Evolutionary conservation across 2,888 invertebrate genomes (phyloP).

Genomic region (Diploptera punctata): DNA sequence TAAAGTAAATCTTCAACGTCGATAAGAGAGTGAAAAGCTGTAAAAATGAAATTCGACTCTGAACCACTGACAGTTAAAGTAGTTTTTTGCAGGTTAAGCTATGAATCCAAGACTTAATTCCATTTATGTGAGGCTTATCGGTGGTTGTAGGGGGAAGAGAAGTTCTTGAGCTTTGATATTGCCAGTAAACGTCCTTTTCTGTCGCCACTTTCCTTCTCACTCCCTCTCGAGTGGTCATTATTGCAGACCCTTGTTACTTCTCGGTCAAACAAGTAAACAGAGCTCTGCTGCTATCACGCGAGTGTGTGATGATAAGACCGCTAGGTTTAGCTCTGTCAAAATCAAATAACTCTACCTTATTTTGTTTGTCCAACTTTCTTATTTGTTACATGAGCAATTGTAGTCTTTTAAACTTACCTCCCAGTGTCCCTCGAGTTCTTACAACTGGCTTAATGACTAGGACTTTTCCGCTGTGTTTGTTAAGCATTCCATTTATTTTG

Average conservation of each 20-base stretch:
- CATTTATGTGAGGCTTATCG: background rate
- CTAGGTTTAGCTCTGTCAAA: background rate
- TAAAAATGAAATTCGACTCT: too few relatives aligned
- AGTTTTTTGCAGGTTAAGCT: background rate
- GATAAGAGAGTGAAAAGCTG: too few relatives aligned
- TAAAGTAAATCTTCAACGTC: too few relatives aligned
- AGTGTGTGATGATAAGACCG: background rate
- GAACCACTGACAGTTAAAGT: too few relatives aligned
- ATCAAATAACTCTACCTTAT: background rate
- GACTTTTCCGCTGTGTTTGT: background rate
- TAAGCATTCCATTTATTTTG: too few relatives aligned
- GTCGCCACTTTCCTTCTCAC: background rate
- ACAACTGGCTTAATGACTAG: too few relatives aligned
- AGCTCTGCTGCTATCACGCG: too few relatives aligned
- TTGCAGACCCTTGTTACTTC: slow-evolving; percentile 1
- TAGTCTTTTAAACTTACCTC: background rate
- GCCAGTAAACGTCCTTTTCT: slow-evolving; percentile 4
- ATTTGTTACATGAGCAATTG: background rate
- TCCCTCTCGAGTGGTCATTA: slow-evolving; percentile 22
- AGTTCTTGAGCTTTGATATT: background rate
- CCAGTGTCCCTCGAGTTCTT: too few relatives aligned
- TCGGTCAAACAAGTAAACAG: background rate
- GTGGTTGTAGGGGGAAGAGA: background rate
- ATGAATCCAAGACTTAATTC: background rate
- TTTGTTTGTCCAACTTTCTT: background rate